Conservation (phyloP, 2,797 vertebrate species). For the Paguma larvata region DNA sequence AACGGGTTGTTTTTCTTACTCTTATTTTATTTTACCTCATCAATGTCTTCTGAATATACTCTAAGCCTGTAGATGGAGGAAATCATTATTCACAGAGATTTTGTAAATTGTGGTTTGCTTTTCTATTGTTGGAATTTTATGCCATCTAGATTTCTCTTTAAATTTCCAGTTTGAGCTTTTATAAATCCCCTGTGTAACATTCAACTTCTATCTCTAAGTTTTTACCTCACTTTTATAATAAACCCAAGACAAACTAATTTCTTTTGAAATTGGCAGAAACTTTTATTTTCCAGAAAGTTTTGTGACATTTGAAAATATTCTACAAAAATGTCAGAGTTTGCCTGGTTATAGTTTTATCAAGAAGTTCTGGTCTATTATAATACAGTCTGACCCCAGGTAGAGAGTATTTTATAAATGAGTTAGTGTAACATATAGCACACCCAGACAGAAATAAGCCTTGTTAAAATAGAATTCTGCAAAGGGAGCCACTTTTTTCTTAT, state of each 20-base stretch:
- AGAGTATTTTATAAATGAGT: slow-evolving; percentile 40
- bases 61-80: background rate
- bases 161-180: background rate
- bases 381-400: background rate
- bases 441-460: background rate
- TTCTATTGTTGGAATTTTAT: slow-evolving; percentile 5
- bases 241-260: slow-evolving; percentile 49
- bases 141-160: slow-evolving; percentile 8
- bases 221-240: slow-evolving; percentile 53
- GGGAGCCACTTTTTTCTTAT: background rate
- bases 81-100: background rate
- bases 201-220: background rate
- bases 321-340: slow-evolving; percentile 56
- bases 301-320: slow-evolving; percentile 62
- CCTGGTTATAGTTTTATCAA: slow-evolving; percentile 35
- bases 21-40: background rate
- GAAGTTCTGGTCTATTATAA: slow-evolving; percentile 13
- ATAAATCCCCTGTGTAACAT: background rate
- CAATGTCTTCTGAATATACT: background rate
- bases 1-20: background rate
- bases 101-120: background rate
- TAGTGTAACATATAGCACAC: background rate
- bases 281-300: slow-evolving; percentile 53
- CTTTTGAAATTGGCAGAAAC: slow-evolving; percentile 28
- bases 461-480: slow-evolving; percentile 54